Evolutionary conservation across 2,888 invertebrate genomes (phyloP).

Genomic region (Luperina nickerlii): DNA sequence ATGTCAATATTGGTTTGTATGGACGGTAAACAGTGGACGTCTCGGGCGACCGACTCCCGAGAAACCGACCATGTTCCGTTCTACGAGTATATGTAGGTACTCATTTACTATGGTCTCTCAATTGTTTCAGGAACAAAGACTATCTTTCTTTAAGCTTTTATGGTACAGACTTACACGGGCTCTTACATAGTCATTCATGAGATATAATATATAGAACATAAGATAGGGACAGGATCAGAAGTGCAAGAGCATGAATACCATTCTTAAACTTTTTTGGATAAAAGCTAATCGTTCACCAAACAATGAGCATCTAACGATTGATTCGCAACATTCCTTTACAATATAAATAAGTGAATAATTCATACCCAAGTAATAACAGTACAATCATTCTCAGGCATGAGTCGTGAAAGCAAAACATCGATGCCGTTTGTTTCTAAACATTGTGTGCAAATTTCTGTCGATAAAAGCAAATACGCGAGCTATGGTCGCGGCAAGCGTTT

Average conservation of each 20-base stretch:
- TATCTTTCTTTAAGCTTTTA: conserved; percentile 64
- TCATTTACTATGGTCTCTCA: conserved; percentile 72
- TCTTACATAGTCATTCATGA: conserved; percentile 16
- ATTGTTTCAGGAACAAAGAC: conserved; percentile 82
- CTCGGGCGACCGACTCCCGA: conserved; percentile 80
- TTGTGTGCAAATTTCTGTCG: conserved; percentile 85
- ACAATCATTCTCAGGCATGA: conserved; percentile 78
- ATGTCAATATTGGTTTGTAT: conserved; percentile 88
- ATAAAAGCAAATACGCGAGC: conserved; percentile 81
- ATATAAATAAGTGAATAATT: conserved; percentile 73
- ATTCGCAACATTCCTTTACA: conserved; percentile 52
- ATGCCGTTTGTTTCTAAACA: conserved; percentile 83
- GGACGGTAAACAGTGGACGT: conserved; percentile 81
- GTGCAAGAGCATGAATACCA: not conserved
- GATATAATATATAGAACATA: conserved; percentile 11
- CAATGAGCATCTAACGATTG: conserved; percentile 25
- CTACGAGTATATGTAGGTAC: conserved; percentile 65
- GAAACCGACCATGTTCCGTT: conserved; percentile 79
- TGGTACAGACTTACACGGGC: conserved; percentile 26
- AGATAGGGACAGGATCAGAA: conserved; percentile 5
- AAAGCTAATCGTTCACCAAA: conserved; percentile 29
- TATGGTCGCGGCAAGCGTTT: conserved; percentile 70
- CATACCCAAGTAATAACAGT: conserved; percentile 72
- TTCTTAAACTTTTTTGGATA: conserved; percentile 2
- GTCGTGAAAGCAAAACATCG: conserved; percentile 80